Base-by-base conservation (phyloP, 2,888 invertebrate species). In the Hypolimnas misippus region DNA sequence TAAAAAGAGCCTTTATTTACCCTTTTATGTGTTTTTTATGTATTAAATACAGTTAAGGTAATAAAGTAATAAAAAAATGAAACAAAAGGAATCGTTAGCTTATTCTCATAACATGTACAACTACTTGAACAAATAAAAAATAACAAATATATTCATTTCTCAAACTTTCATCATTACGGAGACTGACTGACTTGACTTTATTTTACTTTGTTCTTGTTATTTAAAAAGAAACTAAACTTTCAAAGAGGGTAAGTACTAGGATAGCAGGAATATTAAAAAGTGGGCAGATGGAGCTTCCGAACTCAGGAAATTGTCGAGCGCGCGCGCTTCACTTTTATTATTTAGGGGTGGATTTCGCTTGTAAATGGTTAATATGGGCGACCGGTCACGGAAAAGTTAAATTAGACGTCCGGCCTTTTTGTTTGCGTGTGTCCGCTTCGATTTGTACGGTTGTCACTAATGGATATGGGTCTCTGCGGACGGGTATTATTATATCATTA, bases 351-450 rank as follows among this genome's bases (percentile, higher is more conserved):
- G 75, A 76, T 82, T 83, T 83, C 82, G 83, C 83, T 81, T 82
- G 77, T 84, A 84, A 87, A 86, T 84, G 79, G 80, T 78, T 79
- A 79, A 82, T 79, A 78, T 77, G 81, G 79, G 71, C 76, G 78
- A 74, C 71, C 79, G 80, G 84, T 83, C 85, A 84, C 86, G 83
- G 82, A 80, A 86, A 86, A 87, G 82, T 84, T 84, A 82, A 87
- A 87, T 87, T 87, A 87, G 82, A 81, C 73, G 75, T 73, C 76
- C 76, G 77, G 73, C 51, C 62, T 59, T 71, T 70, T 69, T 79
- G 81, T 80, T 79, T 76, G 76, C 73, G 75, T 70, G 79, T 83
- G 83, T 82, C 82, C 76, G 78, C 70, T 77, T 78, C 81, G 79
- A 82, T 84, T 83, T 83, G 81, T 81, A 77, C 75, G 74, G 71